These are phyloP conservation scores for Argyresthia goedartella DNA, from an alignment of 2,888 invertebrate species.

Conservation along the genomic window DNA sequence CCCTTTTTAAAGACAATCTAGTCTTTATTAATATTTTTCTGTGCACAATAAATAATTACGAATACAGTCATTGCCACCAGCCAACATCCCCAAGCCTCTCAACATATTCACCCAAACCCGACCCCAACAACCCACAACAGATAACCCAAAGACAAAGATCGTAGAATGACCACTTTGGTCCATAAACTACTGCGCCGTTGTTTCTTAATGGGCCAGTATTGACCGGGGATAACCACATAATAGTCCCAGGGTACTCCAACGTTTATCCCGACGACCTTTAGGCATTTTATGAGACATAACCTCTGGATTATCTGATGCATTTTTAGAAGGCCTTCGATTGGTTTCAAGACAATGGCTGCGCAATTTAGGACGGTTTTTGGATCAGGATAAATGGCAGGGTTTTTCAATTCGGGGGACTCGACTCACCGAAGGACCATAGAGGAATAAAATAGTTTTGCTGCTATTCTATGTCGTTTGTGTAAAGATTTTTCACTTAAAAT, in stretches of 20 bases:
- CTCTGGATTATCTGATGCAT: conserved; percentile 45
- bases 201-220: not conserved
- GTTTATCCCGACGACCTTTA: conserved; percentile 21
- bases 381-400: conserved; percentile 23
- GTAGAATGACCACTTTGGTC: not conserved
- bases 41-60: no score
- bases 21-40: no score
- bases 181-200: conserved; percentile 2
- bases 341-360: conserved; percentile 47
- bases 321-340: conserved; percentile 53
- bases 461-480: no score
- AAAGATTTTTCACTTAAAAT: no score
- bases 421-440: no score
- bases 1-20: no score
- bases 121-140: no score
- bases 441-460: no score
- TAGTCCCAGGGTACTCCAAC: conserved; percentile 4
- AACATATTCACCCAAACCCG: no score
- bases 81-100: no score
- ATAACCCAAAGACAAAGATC: not conserved
- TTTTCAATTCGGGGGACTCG: no score
- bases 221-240: conserved; percentile 5
- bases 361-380: conserved; percentile 18
- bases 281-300: conserved; percentile 67
- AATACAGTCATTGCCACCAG: no score